Conservation (phyloP, 2,888 invertebrate species). For the Lithophane socia region DNA sequence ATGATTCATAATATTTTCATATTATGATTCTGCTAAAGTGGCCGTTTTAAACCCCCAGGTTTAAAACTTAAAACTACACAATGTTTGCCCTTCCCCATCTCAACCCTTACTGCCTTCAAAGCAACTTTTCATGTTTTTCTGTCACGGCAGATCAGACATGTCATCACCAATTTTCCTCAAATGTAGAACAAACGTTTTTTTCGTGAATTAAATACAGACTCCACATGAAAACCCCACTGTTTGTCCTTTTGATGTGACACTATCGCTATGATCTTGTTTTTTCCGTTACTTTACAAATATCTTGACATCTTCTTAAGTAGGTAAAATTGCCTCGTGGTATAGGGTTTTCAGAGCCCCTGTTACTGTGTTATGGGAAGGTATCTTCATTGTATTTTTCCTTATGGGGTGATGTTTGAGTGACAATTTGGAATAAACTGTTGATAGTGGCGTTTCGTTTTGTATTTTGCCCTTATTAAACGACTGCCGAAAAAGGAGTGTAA, state of each 20-base stretch:
- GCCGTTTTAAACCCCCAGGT: not conserved
- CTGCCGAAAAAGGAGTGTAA: no score
- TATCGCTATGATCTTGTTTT: slow-evolving; percentile 61
- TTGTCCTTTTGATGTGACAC: slow-evolving; percentile 59
- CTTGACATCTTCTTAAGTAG: slow-evolving; percentile 46
- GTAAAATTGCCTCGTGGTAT: slow-evolving; percentile 50
- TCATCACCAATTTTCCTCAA: slow-evolving; percentile 21
- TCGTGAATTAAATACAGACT: slow-evolving; percentile 23
- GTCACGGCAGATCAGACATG: not conserved
- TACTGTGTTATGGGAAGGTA: slow-evolving; percentile 23
- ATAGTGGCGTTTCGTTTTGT: not conserved
- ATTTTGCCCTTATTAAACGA: no score
- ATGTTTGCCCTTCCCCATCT: no score
- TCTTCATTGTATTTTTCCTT: slow-evolving; percentile 15
- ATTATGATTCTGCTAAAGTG: no score
- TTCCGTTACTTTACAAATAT: slow-evolving; percentile 62
- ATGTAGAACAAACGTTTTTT: slow-evolving; percentile 19
- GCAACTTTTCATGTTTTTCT: not conserved
- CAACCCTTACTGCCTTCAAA: not conserved
- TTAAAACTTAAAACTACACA: not conserved
- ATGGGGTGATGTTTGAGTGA: not conserved
- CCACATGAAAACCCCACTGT: not conserved
- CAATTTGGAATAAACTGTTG: not conserved
- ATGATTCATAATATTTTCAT: no score
- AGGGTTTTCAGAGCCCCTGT: slow-evolving; percentile 19